Conservation (phyloP, 2,888 invertebrate species). For the Leucophenga montana region DNA sequence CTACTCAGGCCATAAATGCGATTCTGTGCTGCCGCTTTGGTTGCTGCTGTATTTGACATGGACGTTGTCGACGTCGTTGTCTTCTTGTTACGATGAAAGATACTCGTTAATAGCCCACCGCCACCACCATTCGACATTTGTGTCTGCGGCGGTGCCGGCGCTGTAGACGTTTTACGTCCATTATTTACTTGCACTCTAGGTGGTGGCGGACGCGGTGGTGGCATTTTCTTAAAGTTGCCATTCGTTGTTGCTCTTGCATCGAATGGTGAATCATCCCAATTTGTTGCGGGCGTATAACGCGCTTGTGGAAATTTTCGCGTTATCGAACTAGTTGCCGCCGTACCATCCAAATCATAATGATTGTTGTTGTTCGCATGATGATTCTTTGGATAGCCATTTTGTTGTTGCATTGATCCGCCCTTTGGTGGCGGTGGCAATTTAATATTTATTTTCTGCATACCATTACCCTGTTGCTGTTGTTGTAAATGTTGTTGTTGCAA, state of each 20-base stretch:
- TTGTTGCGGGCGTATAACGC: slow-evolving; percentile 70
- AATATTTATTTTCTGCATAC: slow-evolving; percentile 65
- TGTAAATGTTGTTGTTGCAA: slow-evolving; percentile 63
- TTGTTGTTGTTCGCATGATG: slow-evolving; percentile 32
- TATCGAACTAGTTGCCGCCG: slow-evolving; percentile 48
- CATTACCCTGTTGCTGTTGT: slow-evolving; percentile 59
- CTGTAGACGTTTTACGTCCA: slow-evolving; percentile 50
- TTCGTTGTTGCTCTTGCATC: slow-evolving; percentile 45
- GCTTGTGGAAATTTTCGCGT: slow-evolving; percentile 70
- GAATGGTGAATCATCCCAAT: slow-evolving; percentile 71
- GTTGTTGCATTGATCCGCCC: slow-evolving; percentile 40
- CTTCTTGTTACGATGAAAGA: slow-evolving; percentile 69
- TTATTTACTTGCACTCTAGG: slow-evolving; percentile 63
- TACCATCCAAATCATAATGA: not conserved
- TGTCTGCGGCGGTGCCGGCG: slow-evolving; percentile 46
- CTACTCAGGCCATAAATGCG: slow-evolving; percentile 66
- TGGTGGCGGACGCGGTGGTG: slow-evolving; percentile 72
- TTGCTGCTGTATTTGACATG: slow-evolving; percentile 49
- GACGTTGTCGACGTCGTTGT: slow-evolving; percentile 31
- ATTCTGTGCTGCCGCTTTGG: slow-evolving; percentile 54
- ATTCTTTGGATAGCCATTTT: not conserved
- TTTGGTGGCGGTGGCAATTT: slow-evolving; percentile 71
- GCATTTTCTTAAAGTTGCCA: slow-evolving; percentile 64
- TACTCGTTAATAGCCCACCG: slow-evolving; percentile 63
- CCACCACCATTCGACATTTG: slow-evolving; percentile 35